Conservation (phyloP, 2,888 invertebrate species). For the Hydroisotoma schaefferi region DNA sequence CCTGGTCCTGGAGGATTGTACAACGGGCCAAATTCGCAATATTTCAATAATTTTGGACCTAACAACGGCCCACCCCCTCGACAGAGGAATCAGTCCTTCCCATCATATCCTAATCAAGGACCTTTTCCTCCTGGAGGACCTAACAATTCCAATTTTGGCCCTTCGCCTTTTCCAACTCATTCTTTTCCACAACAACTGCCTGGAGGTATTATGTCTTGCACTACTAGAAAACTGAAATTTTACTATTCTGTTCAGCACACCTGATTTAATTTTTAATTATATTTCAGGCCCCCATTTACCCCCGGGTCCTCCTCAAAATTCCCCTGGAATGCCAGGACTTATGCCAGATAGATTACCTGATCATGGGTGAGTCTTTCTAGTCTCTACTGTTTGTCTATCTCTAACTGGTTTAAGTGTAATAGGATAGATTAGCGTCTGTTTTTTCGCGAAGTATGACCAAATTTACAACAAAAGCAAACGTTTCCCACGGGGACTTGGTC, state of each 20-base stretch:
- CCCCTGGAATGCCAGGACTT: conserved; percentile 57
- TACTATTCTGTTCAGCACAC: neutral
- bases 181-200: conserved; percentile 45
- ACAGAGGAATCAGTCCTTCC: conserved; percentile 46
- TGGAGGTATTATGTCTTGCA: conserved; percentile 41
- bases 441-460: too few relatives aligned
- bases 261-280: neutral
- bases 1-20: conserved; percentile 58
- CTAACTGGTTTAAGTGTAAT: too few relatives aligned
- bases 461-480: too few relatives aligned
- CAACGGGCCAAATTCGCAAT: conserved; percentile 59
- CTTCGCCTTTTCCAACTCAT: conserved; percentile 46
- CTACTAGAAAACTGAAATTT: neutral
- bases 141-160: conserved; percentile 45
- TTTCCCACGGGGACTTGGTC: too few relatives aligned
- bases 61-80: conserved; percentile 45
- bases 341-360: conserved; percentile 79
- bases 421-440: too few relatives aligned
- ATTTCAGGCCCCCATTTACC: conserved; percentile 47
- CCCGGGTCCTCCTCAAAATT: conserved; percentile 47
- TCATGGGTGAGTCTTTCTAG: conserved; percentile 62
- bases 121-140: conserved; percentile 60
- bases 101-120: conserved; percentile 49
- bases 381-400: neutral
- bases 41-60: conserved; percentile 47